phyloP scores from a whole-genome alignment of 2,888 invertebrate species.

The Mylabris sibirica region DNA sequence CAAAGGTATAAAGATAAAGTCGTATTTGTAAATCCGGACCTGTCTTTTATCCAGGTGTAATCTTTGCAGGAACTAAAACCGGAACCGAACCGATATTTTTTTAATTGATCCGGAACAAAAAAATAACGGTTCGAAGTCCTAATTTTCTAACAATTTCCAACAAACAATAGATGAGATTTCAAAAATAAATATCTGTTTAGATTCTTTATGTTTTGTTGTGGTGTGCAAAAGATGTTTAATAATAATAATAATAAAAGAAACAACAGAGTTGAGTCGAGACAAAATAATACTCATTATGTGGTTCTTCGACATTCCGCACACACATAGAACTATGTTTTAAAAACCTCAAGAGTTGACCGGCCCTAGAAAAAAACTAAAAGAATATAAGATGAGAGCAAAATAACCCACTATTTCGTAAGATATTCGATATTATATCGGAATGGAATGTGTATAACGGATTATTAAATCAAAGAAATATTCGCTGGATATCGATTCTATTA shows the following conservation, averaged over 20 bases:
- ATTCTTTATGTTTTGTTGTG: not conserved
- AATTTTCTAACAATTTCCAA: too few relatives aligned
- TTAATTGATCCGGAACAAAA: too few relatives aligned
- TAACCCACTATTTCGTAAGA: not conserved
- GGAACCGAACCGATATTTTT: too few relatives aligned
- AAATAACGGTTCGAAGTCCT: too few relatives aligned
- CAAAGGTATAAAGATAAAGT: too few relatives aligned
- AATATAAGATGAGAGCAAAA: not conserved
- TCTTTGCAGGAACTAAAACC: too few relatives aligned
- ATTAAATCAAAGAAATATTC: not conserved
- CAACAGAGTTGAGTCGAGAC: conserved; percentile 13
- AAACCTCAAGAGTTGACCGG: conserved; percentile 1
- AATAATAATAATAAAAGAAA: not conserved
- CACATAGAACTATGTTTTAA: not conserved
- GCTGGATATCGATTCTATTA: not conserved
- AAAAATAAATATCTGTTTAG: too few relatives aligned
- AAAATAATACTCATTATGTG: conserved; percentile 14
- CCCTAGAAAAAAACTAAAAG: not conserved
- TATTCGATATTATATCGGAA: not conserved
- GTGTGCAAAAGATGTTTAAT: not conserved
- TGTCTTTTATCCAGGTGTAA: too few relatives aligned
- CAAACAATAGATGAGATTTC: too few relatives aligned
- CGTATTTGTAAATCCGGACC: too few relatives aligned
- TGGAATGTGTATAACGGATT: conserved; percentile 2
- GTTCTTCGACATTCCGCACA: conserved; percentile 18